These are phyloP conservation scores for Furnarius figulus DNA, from an alignment of 2,113 vertebrate genomes.

Conservation along the genomic window DNA sequence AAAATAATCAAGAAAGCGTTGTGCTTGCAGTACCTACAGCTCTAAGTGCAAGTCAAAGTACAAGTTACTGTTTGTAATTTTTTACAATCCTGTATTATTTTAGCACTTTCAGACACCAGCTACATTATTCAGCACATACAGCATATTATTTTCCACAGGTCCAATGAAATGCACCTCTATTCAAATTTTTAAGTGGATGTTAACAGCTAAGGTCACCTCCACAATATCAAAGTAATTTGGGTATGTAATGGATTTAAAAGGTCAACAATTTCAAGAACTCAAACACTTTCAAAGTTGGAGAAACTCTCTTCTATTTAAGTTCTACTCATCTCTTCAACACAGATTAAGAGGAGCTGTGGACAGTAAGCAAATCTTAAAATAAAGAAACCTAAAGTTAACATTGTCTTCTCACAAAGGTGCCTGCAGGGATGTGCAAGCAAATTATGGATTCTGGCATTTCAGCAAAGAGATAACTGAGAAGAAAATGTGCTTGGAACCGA, in stretches of 20 bases:
- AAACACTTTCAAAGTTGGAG: background rate
- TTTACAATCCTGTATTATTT: constrained; percentile 31
- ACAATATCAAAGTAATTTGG: background rate
- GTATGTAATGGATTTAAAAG: background rate
- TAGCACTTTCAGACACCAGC: background rate
- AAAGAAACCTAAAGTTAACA: background rate
- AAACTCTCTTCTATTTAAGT: background rate
- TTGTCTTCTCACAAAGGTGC: background rate
- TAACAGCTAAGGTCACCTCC: background rate
- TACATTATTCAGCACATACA: background rate
- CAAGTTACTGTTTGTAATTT: background rate
- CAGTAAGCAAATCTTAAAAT: background rate
- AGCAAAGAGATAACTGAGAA: background rate
- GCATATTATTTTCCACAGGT: background rate
- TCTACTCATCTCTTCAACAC: background rate
- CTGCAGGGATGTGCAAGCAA: background rate
- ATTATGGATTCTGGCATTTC: background rate
- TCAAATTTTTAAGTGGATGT: background rate
- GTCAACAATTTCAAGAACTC: background rate
- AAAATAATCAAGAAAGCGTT: background rate
- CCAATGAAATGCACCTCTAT: background rate
- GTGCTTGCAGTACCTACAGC: background rate
- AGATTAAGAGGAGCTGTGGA: background rate
- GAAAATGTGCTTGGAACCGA: background rate
- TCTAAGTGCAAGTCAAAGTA: background rate